Evolutionary conservation across 2,113 vertebrate genomes (phyloP).

Genomic region (Myiozetetes cayanensis): DNA sequence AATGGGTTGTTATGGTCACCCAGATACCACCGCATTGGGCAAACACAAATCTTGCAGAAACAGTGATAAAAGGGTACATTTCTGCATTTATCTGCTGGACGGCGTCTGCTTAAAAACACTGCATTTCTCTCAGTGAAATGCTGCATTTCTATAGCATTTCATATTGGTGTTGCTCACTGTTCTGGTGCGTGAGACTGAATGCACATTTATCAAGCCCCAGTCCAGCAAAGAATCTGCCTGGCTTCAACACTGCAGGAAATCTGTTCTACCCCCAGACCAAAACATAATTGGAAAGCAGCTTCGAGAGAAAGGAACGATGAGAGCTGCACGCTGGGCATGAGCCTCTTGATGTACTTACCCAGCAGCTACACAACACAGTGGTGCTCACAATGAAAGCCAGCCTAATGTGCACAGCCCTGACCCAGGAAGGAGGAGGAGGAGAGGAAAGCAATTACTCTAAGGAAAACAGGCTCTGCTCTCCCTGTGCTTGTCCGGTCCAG

Average conservation of each 20-base stretch:
- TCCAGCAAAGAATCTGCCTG: background rate
- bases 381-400: background rate
- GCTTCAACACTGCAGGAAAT: background rate
- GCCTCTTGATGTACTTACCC: background rate
- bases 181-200: background rate
- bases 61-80: background rate
- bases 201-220: background rate
- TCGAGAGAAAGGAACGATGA: background rate
- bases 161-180: background rate
- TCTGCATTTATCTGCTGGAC: slow-evolving; percentile 22
- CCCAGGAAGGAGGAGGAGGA: background rate
- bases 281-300: background rate
- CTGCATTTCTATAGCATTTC: background rate
- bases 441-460: background rate
- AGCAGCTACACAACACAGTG: background rate
- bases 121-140: background rate
- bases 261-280: slow-evolving; percentile 10
- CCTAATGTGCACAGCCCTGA: background rate
- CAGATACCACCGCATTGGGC: background rate
- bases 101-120: background rate
- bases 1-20: slow-evolving; percentile 40
- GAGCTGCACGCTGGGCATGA: background rate
- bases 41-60: slow-evolving; percentile 44
- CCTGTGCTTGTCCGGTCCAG: background rate
- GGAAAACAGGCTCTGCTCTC: background rate